Percentiles rank a stretch among this genome's conserved stretches.
Conservation (phyloP, 2,113 vertebrate genomes). For the Furnarius figulus region DNA sequence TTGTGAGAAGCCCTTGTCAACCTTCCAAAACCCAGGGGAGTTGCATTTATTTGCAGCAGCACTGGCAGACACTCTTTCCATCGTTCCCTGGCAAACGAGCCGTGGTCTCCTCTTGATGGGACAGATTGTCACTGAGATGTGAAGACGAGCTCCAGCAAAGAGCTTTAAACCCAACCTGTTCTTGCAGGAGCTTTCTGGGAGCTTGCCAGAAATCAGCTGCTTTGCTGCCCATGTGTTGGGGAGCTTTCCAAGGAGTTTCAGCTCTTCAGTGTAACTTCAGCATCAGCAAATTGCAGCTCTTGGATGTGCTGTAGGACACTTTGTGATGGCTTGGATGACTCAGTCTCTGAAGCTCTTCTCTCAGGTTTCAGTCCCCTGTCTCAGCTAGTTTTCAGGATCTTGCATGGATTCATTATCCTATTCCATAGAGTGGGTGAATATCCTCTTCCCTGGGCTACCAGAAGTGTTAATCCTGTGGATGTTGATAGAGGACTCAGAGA, state of each 20-base stretch:
- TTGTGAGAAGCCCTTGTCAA: rapidly evolving
- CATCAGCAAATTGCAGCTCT: background rate
- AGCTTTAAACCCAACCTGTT: background rate
- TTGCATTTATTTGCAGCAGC: background rate
- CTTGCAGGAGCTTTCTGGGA: background rate
- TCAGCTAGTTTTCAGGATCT: background rate
- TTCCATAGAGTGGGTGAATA: background rate
- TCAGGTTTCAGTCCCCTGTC: background rate
- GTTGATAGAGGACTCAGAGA: background rate
- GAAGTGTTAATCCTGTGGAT: background rate
- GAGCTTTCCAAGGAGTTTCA: conserved; percentile 4
- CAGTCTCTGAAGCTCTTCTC: background rate
- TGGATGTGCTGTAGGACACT: background rate
- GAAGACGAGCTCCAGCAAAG: background rate
- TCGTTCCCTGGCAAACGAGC: background rate
- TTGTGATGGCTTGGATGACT: background rate
- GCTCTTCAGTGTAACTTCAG: background rate
- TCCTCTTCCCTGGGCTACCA: background rate
- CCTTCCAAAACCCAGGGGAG: background rate
- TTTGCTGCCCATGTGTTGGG: background rate
- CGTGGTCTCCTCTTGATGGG: background rate
- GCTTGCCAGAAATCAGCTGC: background rate
- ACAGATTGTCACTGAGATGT: background rate
- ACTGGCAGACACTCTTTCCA: background rate
- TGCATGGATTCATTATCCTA: background rate